A percentile compares a stretch with the other conserved stretches of the same genome.
Conservation (phyloP, 2,888 invertebrate species). For the Troilus luridus region DNA sequence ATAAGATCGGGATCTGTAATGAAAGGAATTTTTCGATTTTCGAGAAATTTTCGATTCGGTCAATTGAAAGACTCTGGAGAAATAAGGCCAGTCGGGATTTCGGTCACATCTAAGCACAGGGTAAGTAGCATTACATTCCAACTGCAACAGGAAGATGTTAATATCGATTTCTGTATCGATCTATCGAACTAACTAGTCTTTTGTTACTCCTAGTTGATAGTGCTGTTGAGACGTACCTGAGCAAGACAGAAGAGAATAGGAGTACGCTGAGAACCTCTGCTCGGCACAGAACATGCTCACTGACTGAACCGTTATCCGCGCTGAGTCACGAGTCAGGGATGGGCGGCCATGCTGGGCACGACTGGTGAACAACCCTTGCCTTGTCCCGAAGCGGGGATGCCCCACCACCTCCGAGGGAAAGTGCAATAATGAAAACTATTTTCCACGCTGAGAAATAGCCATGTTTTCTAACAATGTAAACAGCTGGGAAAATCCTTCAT, state of each 20-base stretch:
- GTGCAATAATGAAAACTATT: not conserved
- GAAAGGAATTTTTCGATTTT: too few species aligned
- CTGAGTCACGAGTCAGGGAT: not conserved
- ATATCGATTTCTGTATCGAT: too few species aligned
- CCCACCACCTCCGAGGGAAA: conserved; percentile 14
- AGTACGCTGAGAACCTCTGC: conserved; percentile 48
- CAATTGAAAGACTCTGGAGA: too few species aligned
- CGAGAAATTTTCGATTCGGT: too few species aligned
- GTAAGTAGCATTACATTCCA: too few species aligned
- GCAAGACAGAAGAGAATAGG: conserved; percentile 39
- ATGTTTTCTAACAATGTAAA: not conserved
- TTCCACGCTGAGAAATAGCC: not conserved
- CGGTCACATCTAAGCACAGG: too few species aligned
- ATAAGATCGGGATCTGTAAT: too few species aligned
- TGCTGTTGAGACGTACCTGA: conserved; percentile 18
- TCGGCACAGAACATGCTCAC: conserved; percentile 53
- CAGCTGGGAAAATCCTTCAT: not conserved
- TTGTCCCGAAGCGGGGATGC: not conserved
- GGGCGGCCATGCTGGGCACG: conserved; percentile 14
- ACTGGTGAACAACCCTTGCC: not conserved
- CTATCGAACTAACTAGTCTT: too few species aligned
- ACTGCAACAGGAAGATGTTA: too few species aligned
- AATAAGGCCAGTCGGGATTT: too few species aligned
- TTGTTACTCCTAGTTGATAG: too few species aligned
- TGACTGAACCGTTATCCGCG: conserved; percentile 45